These are phyloP conservation scores for Lasioglossum calceatum DNA, from an alignment of 2,888 invertebrate species.

Conservation along the genomic window DNA sequence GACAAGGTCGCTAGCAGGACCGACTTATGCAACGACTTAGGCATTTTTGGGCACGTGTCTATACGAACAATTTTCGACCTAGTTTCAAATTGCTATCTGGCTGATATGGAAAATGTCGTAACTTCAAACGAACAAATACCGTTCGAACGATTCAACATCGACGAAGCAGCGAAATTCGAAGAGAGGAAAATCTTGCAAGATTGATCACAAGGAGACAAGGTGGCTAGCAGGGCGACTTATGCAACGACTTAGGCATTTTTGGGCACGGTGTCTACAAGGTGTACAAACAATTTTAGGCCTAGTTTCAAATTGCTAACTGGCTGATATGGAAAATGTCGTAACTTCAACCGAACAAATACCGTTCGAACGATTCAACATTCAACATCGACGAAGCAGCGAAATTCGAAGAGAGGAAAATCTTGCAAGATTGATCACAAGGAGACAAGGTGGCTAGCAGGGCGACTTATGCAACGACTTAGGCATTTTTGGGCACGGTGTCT, in stretches of 20 bases:
- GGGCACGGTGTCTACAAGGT: no score
- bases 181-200: neutral
- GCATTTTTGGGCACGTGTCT: neutral
- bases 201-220: neutral
- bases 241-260: no score
- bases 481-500: no score
- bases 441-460: no score
- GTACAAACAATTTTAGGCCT: neutral
- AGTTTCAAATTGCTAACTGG: neutral
- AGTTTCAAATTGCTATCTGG: neutral
- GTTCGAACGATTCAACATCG: neutral
- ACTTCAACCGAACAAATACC: neutral
- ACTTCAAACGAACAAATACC: neutral
- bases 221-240: no score
- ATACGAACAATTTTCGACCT: neutral
- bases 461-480: no score
- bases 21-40: neutral
- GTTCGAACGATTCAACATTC: neutral
- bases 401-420: neutral
- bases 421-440: neutral
- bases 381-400: neutral
- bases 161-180: neutral
- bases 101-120: neutral
- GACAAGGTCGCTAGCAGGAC: slow-evolving; percentile 65
- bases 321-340: neutral